Evolutionary conservation across 2,888 invertebrate genomes (phyloP), one percentile per base, ranked within the genome.

Genomic region (Ischnus inquisitorius): DNA sequence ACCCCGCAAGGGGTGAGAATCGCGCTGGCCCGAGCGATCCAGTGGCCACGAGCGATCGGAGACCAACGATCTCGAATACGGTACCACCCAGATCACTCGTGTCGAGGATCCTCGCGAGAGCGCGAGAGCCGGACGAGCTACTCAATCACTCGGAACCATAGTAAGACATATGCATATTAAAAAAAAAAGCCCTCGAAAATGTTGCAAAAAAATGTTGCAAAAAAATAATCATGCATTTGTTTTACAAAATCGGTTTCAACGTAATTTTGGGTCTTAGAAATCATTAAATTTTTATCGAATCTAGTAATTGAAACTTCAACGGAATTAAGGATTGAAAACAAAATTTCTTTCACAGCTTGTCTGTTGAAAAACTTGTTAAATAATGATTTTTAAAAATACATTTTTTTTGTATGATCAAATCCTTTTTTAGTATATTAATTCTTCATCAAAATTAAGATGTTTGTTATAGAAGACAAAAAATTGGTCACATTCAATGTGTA

Each of bases 91-190:
- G 88, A 85, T 93, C 90, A 43, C 88, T 91, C 75, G 92, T 92
- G 65, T 93, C 91, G 64, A 91, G 91, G 86, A 91, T 93, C 86
- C 89, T 93, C 41, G 91, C 92, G n/a, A 89, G 90, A 64, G 88
- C 92, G 22, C 88, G 91, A 16, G 90, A 93, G 2, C 88, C 91
- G 41, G 91, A 90, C 84, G 92, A 94, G 81, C 88, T 94, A 77
- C 85, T 94, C 57, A 93, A 94, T 79, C 93, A 94, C 79, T 92
- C 93, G n/a, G 94, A 94, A 85, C 93, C 94, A 62, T 94, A 93
- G 94, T 94, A 88, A 94, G 93, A 43, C 34, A 14, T 28, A 19
- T 10, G 16, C 5, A 48, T n/a, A 48, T n/a, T 16, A 39, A 34
- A 16, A 8, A 16, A 12, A 14, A 60, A 14, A 28, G 3, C 10